These are phyloP conservation scores for Euleptes europaea DNA, from an alignment of 2,113 vertebrate genomes.

Conservation along the genomic window DNA sequence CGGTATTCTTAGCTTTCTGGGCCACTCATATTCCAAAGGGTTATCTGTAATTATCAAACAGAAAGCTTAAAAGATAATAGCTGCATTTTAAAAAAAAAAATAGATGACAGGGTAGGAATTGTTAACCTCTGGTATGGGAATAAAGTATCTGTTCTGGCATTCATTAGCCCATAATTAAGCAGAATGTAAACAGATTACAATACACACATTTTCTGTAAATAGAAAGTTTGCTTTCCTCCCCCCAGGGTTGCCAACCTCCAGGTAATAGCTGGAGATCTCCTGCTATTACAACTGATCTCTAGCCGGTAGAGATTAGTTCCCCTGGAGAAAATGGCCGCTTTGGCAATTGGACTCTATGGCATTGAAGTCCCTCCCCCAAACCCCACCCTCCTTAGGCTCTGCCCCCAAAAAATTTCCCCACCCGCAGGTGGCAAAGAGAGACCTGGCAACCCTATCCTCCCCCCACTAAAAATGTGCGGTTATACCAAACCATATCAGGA, in stretches of 20 bases:
- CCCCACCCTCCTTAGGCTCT: no score
- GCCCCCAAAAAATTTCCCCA: no score
- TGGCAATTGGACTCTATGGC: no score
- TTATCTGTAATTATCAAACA: slow-evolving; percentile 34
- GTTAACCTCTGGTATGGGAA: slow-evolving; percentile 23
- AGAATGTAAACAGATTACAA: background rate
- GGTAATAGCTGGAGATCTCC: no score
- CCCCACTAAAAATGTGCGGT: background rate
- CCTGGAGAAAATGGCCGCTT: no score
- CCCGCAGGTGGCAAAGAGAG: no score
- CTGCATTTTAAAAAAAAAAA: slow-evolving; percentile 36
- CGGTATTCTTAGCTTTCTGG: background rate
- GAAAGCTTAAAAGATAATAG: slow-evolving; percentile 20
- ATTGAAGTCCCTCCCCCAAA: no score
- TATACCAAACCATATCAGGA: background rate
- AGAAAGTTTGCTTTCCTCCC: background rate
- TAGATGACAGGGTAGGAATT: slow-evolving; percentile 10
- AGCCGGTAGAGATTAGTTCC: no score
- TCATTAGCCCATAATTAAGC: slow-evolving; percentile 33
- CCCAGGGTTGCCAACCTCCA: no score
- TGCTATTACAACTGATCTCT: no score
- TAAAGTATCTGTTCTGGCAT: background rate
- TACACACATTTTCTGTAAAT: slow-evolving; percentile 13
- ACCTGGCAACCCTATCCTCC: no score
- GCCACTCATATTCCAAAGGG: slow-evolving; percentile 16